These are phyloP conservation scores for Myotis vivesi DNA, from an alignment of 2,797 vertebrate species.

Conservation along the genomic window DNA sequence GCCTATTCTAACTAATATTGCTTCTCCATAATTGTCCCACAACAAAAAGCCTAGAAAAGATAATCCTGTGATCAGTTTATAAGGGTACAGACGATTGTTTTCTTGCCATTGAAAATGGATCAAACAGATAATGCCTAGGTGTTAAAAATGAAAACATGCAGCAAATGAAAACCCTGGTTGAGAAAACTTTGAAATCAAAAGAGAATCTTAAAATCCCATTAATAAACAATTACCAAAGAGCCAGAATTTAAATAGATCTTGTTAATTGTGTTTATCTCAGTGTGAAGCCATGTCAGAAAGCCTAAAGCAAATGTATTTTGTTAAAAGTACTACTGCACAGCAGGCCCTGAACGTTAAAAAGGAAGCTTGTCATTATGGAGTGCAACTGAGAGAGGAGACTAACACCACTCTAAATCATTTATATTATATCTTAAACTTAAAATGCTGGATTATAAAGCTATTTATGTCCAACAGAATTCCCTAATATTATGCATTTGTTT, in stretches of 20 bases:
- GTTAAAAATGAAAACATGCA: neutral
- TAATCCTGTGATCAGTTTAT: neutral
- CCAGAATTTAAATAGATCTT: conserved; percentile 78
- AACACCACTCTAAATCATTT: conserved; percentile 78
- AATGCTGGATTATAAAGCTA: conserved; percentile 64
- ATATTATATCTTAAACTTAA: conserved; percentile 67
- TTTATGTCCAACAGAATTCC: conserved; percentile 48
- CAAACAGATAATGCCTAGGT: conserved; percentile 6
- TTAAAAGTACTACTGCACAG: conserved; percentile 81
- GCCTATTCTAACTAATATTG: neutral
- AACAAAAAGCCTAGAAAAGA: neutral
- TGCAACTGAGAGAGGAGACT: conserved; percentile 72
- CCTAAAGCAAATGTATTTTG: conserved; percentile 82
- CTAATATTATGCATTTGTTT: conserved; percentile 34
- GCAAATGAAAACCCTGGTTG: neutral
- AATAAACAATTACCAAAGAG: conserved; percentile 80
- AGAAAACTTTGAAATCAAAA: conserved; percentile 67
- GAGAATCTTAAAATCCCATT: conserved; percentile 75
- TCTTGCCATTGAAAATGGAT: neutral
- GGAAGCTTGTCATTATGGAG: conserved; percentile 76
- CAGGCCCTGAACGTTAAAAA: conserved; percentile 77
- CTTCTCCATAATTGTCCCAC: neutral
- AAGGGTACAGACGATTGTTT: neutral
- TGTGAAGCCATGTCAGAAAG: conserved; percentile 82
- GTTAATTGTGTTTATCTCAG: conserved; percentile 85